Conservation (phyloP, 2,113 vertebrate genomes). For the Hiodon tergisus region DNA sequence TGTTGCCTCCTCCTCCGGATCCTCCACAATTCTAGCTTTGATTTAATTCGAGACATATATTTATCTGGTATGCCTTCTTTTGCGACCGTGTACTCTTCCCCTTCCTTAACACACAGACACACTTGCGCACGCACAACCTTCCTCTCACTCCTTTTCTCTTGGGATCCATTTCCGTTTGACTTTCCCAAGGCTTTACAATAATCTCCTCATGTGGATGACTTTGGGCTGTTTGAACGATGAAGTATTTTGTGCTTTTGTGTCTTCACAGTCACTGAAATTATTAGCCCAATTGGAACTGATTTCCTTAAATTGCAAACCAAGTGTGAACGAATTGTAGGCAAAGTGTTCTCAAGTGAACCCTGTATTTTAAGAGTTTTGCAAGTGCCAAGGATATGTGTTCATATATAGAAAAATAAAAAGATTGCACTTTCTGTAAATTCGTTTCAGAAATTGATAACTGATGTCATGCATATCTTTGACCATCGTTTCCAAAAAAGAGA, state of each 20-base stretch:
- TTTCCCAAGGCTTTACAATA: not conserved
- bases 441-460: too few species aligned
- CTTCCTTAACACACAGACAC: not conserved
- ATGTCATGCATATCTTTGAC: too few species aligned
- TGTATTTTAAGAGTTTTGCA: too few species aligned
- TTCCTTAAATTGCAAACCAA: not conserved
- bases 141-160: not conserved
- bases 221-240: not conserved
- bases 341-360: too few species aligned
- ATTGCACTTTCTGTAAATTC: too few species aligned
- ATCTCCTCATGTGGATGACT: not conserved
- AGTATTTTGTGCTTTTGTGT: not conserved
- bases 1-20: not conserved
- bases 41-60: not conserved
- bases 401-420: too few species aligned
- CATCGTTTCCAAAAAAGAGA: too few species aligned
- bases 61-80: not conserved
- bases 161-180: not conserved
- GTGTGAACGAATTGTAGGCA: not conserved
- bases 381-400: too few species aligned
- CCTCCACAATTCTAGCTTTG: not conserved
- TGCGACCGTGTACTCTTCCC: not conserved
- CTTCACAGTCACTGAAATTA: not conserved
- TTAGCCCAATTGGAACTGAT: not conserved
- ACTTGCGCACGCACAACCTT: not conserved